Base-by-base conservation (phyloP, 2,113 vertebrate genomes). In the Halcyon malimbica region DNA sequence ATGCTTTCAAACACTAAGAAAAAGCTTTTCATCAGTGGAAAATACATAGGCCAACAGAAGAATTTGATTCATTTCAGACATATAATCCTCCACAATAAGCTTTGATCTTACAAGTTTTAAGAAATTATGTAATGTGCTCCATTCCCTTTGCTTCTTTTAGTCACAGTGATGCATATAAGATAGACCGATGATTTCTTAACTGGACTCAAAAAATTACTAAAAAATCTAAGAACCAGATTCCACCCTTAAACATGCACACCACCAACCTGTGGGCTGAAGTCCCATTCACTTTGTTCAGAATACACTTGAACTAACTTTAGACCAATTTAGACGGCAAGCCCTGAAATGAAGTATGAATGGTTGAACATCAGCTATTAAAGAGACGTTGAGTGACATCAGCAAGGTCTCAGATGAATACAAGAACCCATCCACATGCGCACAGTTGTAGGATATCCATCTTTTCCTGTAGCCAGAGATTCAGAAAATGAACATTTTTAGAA, bases 101-200 rank as follows among this genome's bases (percentile, higher is more conserved):
- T 92, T 84, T 89, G 56, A 89, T 87, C 31, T 84, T 75, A 33
- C 17, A 68, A 15, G 7, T 74, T 93, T 78, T 78, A 63, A 78
- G 64, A 81, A 92, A 87, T 84, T 60, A 93, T 56, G 71, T 90
- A 92, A 94, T 23, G n/a, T 21, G 23, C 37, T 89, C 77, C 51
- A 48, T 81, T 92, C 25, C 37, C 35, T 89, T 92, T 78, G 46
- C 62, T 82, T 91, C 65, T 29, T 68, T 74, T 35, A 76, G 35
- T 69, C 39, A 60, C 42, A 73, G 25, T 85, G 39, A 91, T 76
- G 41, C 39, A 51, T 71, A 26, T 74, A 94, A 86, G 41, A 70
- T 16, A 57, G 10, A 14, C 2, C 60, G 16, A 11, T 3, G 20
- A 35, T 46, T 79, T 87, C 78, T 78, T 73, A 74, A 42, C 24